Conservation (phyloP, 2,113 vertebrate species). For the Cyprinodon tularosa region DNA sequence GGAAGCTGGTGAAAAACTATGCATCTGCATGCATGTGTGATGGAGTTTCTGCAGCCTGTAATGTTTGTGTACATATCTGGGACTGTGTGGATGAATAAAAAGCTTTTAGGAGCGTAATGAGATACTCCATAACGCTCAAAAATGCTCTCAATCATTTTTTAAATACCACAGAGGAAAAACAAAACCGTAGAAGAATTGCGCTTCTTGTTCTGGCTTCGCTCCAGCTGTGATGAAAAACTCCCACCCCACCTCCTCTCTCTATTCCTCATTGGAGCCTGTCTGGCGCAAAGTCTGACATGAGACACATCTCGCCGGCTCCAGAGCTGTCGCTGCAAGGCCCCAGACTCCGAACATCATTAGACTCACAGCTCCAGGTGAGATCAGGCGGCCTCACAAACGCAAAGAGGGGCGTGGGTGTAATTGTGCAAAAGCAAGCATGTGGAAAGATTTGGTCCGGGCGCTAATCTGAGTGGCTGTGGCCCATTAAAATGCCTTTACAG, state of each 20-base stretch:
- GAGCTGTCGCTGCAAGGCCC: conserved; percentile 66
- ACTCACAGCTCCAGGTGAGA: conserved; percentile 64
- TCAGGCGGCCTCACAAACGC: conserved; percentile 9
- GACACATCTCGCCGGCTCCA: conserved; percentile 59
- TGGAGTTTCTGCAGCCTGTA: conserved; percentile 25
- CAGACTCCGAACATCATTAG: conserved; percentile 67
- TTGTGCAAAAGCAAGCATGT: conserved; percentile 29
- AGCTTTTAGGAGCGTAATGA: conserved; percentile 71
- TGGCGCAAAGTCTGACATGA: conserved; percentile 70
- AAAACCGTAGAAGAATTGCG: conserved; percentile 59
- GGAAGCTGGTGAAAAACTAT: conserved; percentile 43
- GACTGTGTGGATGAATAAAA: conserved; percentile 56
- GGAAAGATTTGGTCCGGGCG: conserved; percentile 25
- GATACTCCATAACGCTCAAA: conserved; percentile 65
- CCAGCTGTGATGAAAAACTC: conserved; percentile 55
- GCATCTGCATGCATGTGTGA: conserved; percentile 43
- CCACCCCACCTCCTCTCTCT: conserved; percentile 21
- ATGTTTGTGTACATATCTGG: conserved; percentile 38
- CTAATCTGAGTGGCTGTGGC: conserved; percentile 54
- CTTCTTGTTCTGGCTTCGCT: conserved; percentile 58
- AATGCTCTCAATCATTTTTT: conserved; percentile 68
- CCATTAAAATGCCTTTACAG: conserved; percentile 69
- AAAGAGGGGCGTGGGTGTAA: conserved; percentile 20
- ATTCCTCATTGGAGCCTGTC: conserved; percentile 66
- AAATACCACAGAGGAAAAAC: conserved; percentile 62